Evolutionary conservation across 2,888 invertebrate genomes (phyloP).

Genomic region (Plagiodera versicolora): DNA sequence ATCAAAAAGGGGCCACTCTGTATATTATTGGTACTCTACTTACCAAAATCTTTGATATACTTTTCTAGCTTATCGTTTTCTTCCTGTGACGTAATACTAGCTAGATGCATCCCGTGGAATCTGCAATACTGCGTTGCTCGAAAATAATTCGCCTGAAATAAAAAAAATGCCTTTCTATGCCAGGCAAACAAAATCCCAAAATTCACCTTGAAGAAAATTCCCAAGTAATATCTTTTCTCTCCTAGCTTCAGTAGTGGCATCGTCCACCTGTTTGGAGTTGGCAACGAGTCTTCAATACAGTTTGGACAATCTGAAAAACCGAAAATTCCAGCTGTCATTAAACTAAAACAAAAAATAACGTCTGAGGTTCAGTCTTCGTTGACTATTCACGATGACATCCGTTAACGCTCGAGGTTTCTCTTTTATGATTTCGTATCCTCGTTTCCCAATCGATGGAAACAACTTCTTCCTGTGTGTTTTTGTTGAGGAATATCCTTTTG

Average conservation of each 20-base stretch:
- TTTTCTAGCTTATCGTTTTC: constrained; percentile 89
- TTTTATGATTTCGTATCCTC: no score
- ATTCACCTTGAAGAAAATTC: constrained; percentile 90
- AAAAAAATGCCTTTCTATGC: constrained; percentile 14
- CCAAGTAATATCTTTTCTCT: constrained; percentile 86
- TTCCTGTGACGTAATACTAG: constrained; percentile 86
- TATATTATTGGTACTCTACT: constrained; percentile 42
- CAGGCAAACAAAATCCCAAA: not conserved
- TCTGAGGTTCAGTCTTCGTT: no score
- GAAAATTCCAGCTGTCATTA: no score
- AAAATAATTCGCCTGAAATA: constrained; percentile 87
- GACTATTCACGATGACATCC: no score
- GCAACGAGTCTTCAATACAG: constrained; percentile 72
- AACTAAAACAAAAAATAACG: no score
- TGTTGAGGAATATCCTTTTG: not conserved
- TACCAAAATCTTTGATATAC: constrained; percentile 87
- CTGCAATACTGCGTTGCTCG: constrained; percentile 89
- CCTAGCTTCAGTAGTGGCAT: constrained; percentile 88
- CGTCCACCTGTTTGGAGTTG: constrained; percentile 75
- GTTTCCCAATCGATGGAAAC: no score
- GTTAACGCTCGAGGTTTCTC: no score
- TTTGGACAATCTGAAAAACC: constrained; percentile 86
- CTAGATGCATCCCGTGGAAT: constrained; percentile 91
- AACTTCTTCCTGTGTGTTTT: not conserved
- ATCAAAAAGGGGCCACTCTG: no score